Evolutionary conservation across 2,113 vertebrate genomes (phyloP).

Genomic region (Tonatia bakeri): DNA sequence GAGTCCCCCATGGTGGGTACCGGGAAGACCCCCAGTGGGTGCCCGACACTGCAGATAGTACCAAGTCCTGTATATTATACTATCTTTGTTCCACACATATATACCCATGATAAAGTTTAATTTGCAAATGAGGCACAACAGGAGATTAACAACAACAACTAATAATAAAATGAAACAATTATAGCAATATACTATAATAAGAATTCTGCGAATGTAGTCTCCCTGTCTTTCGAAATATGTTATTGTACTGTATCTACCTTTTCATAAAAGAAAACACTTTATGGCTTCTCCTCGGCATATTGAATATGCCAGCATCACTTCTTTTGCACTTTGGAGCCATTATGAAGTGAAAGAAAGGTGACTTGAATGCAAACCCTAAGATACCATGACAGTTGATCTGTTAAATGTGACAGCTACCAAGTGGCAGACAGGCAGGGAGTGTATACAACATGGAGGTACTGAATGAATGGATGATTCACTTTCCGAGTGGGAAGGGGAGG

Average conservation of each 20-base stretch:
- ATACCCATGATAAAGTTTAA: not conserved
- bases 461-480: not conserved
- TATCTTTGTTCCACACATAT: not conserved
- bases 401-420: not conserved
- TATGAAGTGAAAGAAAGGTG: not conserved
- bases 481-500: not conserved
- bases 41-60: not conserved
- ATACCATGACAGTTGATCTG: too few relatives aligned
- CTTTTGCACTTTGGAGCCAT: not conserved
- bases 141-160: not conserved
- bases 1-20: too few relatives aligned
- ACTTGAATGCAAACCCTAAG: not conserved
- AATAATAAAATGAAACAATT: not conserved
- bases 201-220: not conserved
- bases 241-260: not conserved
- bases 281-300: not conserved
- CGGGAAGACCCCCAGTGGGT: too few relatives aligned
- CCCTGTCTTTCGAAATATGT: not conserved
- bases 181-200: not conserved
- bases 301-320: not conserved
- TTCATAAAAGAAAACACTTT: not conserved
- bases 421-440: not conserved
- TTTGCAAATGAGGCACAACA: not conserved
- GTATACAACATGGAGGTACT: too few relatives aligned
- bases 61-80: not conserved